These are phyloP conservation scores for Podotricha telesiphe DNA, from an alignment of 2,888 invertebrate species.

Conservation along the genomic window DNA sequence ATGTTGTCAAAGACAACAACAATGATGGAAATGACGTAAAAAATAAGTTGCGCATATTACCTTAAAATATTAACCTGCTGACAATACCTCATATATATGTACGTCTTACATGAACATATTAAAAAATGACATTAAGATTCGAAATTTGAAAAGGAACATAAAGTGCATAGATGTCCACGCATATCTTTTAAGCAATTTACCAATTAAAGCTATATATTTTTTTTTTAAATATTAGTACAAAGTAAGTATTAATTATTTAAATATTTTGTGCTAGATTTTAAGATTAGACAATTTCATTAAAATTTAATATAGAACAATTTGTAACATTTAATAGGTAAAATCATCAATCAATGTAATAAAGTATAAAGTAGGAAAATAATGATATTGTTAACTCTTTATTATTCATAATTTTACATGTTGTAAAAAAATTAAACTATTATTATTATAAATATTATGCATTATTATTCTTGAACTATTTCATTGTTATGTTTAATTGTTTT, in stretches of 20 bases:
- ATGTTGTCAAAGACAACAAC: neutral
- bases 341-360: neutral
- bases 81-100: no score
- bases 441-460: conserved; percentile 1
- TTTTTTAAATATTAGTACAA: neutral
- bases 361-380: neutral
- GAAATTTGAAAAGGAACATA: neutral
- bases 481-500: conserved; percentile 13
- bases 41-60: neutral
- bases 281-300: neutral
- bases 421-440: conserved; percentile 5
- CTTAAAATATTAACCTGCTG: neutral
- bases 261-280: conserved; percentile 17
- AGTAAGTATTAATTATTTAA: neutral
- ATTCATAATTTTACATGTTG: conserved; percentile 4
- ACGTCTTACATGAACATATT: neutral
- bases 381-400: conserved; percentile 4
- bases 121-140: neutral
- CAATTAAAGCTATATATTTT: neutral
- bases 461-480: conserved; percentile 1
- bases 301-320: conserved; percentile 10
- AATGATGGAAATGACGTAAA: neutral
- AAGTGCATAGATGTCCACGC: neutral
- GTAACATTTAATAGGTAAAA: conserved; percentile 2
- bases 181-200: neutral